Conservation (phyloP, 2,797 vertebrate species). For the Eupleurogrammus muticus region DNA sequence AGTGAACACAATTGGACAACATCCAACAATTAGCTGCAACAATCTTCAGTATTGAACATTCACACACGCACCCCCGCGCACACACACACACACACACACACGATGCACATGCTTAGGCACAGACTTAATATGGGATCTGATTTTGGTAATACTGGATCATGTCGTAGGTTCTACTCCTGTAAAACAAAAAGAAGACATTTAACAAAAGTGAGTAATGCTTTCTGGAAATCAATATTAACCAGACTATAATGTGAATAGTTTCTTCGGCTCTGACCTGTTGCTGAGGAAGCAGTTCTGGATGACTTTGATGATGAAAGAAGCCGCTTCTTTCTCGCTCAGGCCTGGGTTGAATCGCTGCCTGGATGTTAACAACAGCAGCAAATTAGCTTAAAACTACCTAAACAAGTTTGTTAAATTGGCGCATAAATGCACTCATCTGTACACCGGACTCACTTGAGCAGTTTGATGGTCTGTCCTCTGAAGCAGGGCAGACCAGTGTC, state of each 20-base stretch:
- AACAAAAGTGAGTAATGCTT: neutral
- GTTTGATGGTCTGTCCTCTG: slow-evolving; percentile 96
- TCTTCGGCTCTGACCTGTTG: slow-evolving; percentile 86
- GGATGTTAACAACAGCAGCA: slow-evolving; percentile 9
- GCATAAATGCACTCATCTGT: neutral
- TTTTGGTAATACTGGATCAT: slow-evolving; percentile 99
- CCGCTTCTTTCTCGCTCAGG: slow-evolving; percentile 95
- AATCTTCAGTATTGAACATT: slow-evolving; percentile 46
- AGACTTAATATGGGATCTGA: slow-evolving; percentile 93
- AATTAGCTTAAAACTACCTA: neutral
- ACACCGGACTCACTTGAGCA: slow-evolving; percentile 90
- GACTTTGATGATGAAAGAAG: slow-evolving; percentile 95
- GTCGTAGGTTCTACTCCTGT: slow-evolving; percentile 96
- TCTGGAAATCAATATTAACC: neutral
- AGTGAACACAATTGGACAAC: slow-evolving; percentile 47
- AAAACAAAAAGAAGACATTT: slow-evolving; percentile 39
- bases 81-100: slow-evolving; percentile 7
- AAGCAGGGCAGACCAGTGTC: slow-evolving; percentile 97
- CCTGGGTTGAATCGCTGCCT: slow-evolving; percentile 96
- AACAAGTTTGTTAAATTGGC: neutral
- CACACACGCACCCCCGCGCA: slow-evolving; percentile 47
- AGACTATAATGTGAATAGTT: neutral
- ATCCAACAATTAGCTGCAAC: slow-evolving; percentile 54
- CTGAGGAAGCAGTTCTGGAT: slow-evolving; percentile 99
- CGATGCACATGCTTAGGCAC: slow-evolving; percentile 67